Percentiles rank a stretch among this genome's conserved stretches.
Conservation (phyloP, 2,888 invertebrate species). For the Neelides folsomi region DNA sequence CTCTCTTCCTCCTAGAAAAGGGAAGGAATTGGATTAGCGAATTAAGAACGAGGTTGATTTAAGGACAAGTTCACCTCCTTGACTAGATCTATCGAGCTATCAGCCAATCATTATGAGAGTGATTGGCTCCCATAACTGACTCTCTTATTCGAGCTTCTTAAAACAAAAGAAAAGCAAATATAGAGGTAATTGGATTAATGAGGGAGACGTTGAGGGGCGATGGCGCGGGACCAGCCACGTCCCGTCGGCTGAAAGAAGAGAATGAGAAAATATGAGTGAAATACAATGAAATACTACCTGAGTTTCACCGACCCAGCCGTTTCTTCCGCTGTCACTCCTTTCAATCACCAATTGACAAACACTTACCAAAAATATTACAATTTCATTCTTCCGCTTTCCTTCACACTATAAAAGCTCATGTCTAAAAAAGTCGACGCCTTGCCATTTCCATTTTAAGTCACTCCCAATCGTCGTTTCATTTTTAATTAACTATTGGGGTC, state of each 20-base stretch:
- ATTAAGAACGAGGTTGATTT: background rate
- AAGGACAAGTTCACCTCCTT: background rate
- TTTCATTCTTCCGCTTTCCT: background rate
- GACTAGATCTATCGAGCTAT: too few relatives aligned
- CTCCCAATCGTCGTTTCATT: too few relatives aligned
- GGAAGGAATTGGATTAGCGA: constrained; percentile 26
- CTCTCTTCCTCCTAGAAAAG: constrained; percentile 83
- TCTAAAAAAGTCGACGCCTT: too few relatives aligned
- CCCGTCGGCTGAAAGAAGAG: constrained; percentile 19
- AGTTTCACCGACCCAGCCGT: constrained; percentile 13
- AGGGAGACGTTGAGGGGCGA: too few relatives aligned
- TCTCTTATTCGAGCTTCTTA: too few relatives aligned
- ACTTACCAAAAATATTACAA: background rate
- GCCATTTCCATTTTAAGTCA: too few relatives aligned
- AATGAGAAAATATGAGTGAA: constrained; percentile 31
- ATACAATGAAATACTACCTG: constrained; percentile 33
- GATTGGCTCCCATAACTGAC: too few relatives aligned
- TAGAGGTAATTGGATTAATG: too few relatives aligned
- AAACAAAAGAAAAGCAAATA: too few relatives aligned
- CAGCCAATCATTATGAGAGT: too few relatives aligned
- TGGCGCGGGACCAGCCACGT: too few relatives aligned
- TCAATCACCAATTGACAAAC: background rate
- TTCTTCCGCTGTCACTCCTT: background rate
- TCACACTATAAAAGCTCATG: background rate
- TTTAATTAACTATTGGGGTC: too few relatives aligned